Conservation (phyloP, 2,888 invertebrate species). For the Ferrisia virgata region DNA sequence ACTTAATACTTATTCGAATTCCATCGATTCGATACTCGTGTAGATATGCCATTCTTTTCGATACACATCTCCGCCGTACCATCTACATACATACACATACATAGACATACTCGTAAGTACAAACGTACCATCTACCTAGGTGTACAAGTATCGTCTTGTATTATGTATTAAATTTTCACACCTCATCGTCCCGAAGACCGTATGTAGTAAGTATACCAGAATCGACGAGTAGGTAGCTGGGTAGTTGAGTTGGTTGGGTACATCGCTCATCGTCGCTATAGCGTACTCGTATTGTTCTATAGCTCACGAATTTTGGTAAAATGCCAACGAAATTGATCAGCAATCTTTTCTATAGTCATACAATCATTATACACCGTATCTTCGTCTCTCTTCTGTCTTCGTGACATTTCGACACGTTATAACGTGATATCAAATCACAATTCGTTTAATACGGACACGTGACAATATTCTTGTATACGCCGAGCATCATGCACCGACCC, state of each 20-base stretch:
- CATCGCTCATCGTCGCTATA: neutral
- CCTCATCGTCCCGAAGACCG: too few relatives aligned
- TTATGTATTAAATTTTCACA: neutral
- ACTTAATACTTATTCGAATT: too few relatives aligned
- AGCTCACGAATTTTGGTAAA: slow-evolving; percentile 22
- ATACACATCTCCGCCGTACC: too few relatives aligned
- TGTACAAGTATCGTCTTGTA: neutral
- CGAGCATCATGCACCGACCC: neutral
- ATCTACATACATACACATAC: too few relatives aligned
- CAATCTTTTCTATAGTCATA: neutral
- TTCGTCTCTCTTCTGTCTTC: neutral
- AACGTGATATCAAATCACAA: slow-evolving; percentile 25
- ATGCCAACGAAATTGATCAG: slow-evolving; percentile 29
- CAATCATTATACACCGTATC: slow-evolving; percentile 20
- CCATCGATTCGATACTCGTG: neutral
- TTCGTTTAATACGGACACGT: slow-evolving; percentile 6
- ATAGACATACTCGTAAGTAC: too few relatives aligned
- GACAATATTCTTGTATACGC: slow-evolving; percentile 1
- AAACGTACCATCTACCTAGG: neutral
- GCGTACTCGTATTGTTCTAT: neutral
- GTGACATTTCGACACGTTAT: slow-evolving; percentile 23
- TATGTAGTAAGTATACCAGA: too few relatives aligned
- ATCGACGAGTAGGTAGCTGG: too few relatives aligned
- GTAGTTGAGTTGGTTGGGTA: too few relatives aligned
- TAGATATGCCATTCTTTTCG: neutral